These are phyloP conservation scores for Intellagama lesueurii DNA, from an alignment of 2,797 vertebrate genomes.

Conservation along the genomic window DNA sequence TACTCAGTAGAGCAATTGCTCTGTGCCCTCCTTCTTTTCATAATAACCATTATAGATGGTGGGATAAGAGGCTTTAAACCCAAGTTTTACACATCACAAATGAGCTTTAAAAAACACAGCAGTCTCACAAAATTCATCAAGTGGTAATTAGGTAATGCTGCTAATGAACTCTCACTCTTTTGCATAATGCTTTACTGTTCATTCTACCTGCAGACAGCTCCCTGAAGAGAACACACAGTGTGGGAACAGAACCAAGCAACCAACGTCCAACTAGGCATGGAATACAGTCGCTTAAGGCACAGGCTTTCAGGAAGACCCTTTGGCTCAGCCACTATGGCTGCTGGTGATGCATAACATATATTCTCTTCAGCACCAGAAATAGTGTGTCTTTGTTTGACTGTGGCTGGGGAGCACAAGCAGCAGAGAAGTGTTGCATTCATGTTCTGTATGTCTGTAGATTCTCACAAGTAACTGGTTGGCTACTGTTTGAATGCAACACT, in stretches of 20 bases:
- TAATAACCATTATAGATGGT: conserved; percentile 72
- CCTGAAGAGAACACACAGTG: background rate
- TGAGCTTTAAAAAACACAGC: conserved; percentile 76
- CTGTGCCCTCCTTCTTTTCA: conserved; percentile 60
- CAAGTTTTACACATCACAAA: conserved; percentile 79
- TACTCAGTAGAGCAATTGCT: conserved; percentile 47
- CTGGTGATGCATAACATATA: background rate
- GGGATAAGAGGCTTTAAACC: conserved; percentile 73
- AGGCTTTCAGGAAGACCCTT: background rate
- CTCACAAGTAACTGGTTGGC: background rate
- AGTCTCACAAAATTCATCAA: conserved; percentile 78
- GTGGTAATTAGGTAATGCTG: conserved; percentile 75
- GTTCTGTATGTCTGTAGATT: background rate
- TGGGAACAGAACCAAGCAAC: background rate
- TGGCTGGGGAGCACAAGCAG: background rate
- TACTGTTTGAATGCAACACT: background rate
- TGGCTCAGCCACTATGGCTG: background rate
- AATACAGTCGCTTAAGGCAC: background rate
- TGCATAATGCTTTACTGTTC: conserved; percentile 59
- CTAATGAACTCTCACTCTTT: conserved; percentile 75
- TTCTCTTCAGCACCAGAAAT: background rate
- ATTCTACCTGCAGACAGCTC: conserved; percentile 21
- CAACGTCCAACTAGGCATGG: background rate
- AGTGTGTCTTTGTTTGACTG: background rate
- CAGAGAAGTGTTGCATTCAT: background rate